Evolutionary conservation across 2,113 vertebrate species (phyloP).

Genomic region (Notarius quadriscutis): DNA sequence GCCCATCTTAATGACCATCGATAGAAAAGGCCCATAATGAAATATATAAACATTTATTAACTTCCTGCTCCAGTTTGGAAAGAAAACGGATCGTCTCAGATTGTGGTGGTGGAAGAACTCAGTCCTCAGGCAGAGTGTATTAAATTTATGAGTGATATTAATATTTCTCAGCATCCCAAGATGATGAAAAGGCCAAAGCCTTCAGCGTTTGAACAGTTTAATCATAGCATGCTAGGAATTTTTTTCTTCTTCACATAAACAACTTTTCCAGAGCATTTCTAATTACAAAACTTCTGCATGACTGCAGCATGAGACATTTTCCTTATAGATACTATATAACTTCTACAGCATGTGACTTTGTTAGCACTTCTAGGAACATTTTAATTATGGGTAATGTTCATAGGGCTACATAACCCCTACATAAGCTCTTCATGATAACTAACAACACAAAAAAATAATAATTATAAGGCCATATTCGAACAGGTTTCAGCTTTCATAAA

Average conservation of each 20-base stretch:
- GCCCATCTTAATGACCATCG: constrained; percentile 16
- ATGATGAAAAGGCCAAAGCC: constrained; percentile 36
- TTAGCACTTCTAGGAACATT: background rate
- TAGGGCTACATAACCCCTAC: background rate
- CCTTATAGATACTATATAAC: background rate
- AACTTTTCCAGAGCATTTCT: background rate
- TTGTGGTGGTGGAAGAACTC: constrained; percentile 5
- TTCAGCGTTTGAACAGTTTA: constrained; percentile 29
- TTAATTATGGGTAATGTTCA: background rate
- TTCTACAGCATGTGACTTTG: background rate
- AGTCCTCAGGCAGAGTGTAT: constrained; percentile 36
- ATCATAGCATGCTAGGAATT: background rate
- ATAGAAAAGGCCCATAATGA: constrained; percentile 19
- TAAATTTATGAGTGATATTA: constrained; percentile 41
- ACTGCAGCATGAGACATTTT: background rate
- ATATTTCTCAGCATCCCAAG: constrained; percentile 21
- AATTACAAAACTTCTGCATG: background rate
- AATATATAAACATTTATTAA: constrained; percentile 38
- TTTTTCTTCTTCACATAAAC: background rate
- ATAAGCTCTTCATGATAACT: background rate
- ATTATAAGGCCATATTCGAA: background rate
- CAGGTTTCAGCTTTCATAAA: background rate
- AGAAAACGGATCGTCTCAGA: constrained; percentile 18
- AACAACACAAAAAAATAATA: background rate
- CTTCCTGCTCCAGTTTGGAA: constrained; percentile 5